These are phyloP conservation scores for Morus bassanus DNA, from an alignment of 2,797 vertebrate genomes.

Conservation along the genomic window DNA sequence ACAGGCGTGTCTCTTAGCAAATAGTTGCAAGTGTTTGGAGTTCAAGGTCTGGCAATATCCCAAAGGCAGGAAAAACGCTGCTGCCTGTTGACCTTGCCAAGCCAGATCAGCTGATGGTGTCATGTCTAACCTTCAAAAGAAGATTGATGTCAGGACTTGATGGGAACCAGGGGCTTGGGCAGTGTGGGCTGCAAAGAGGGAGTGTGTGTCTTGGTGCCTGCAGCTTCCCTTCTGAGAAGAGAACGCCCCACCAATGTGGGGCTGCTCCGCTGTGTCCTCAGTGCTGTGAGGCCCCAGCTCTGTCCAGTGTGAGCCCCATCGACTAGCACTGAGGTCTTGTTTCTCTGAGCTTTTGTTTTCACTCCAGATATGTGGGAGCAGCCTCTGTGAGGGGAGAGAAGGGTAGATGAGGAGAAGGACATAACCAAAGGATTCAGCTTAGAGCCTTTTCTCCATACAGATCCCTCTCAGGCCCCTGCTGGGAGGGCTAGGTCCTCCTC, in stretches of 20 bases:
- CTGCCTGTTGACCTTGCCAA: not conserved
- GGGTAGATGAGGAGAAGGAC: not conserved
- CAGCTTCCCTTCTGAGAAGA: not conserved
- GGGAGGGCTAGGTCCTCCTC: not conserved
- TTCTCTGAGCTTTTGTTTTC: not conserved
- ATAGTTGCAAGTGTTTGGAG: not conserved
- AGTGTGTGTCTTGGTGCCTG: not conserved
- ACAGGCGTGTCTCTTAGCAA: not conserved
- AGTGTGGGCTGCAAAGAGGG: not conserved
- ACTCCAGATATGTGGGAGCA: not conserved
- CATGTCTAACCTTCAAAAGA: not conserved
- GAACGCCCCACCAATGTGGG: not conserved
- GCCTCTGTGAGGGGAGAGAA: not conserved
- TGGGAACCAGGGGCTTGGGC: not conserved
- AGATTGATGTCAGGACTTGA: not conserved
- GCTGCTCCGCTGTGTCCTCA: accelerated
- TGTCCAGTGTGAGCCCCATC: accelerated
- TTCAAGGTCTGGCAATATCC: not conserved
- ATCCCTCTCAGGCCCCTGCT: not conserved
- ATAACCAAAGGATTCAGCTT: not conserved
- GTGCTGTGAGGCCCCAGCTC: not conserved
- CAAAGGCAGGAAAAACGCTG: not conserved
- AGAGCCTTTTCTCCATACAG: not conserved
- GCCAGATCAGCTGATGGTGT: not conserved
- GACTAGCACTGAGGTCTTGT: not conserved